phyloP scores from a whole-genome alignment of 2,888 invertebrate species.

The Drosophila differens region DNA sequence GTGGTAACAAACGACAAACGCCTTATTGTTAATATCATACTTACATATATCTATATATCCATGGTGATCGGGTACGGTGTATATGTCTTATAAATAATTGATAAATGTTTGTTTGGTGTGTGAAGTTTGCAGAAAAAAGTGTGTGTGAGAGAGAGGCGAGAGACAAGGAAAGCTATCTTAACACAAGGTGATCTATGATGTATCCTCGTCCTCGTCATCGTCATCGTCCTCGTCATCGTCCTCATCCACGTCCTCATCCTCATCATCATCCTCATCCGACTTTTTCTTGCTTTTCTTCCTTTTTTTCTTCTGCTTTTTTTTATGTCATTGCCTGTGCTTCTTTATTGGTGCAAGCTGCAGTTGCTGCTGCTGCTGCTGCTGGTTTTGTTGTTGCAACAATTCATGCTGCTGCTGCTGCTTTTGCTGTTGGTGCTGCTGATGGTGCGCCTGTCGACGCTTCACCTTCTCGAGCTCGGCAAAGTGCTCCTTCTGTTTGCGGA shows the following conservation, averaged over 20 bases:
- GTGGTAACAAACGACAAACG: slow-evolving; percentile 25
- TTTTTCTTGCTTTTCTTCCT: background rate
- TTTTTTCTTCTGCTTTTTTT: background rate
- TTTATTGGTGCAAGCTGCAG: background rate
- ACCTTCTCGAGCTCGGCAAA: slow-evolving; percentile 71
- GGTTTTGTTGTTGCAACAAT: slow-evolving; percentile 5
- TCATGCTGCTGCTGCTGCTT: slow-evolving; percentile 7
- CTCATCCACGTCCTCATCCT: background rate
- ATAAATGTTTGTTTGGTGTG: background rate
- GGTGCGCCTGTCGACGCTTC: slow-evolving; percentile 54
- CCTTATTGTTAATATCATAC: slow-evolving; percentile 9
- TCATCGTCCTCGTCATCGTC: background rate
- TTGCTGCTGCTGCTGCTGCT: slow-evolving; percentile 1
- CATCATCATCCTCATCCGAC: background rate
- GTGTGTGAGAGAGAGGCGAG: background rate
- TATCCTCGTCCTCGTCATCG: background rate
- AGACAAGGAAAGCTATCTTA: background rate
- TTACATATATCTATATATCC: slow-evolving; percentile 33
- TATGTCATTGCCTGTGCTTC: slow-evolving; percentile 16
- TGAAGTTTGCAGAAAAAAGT: background rate
- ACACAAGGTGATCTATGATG: background rate
- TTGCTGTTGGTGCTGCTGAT: slow-evolving; percentile 5
- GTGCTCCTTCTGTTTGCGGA: slow-evolving; percentile 83
- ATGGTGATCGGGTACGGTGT: slow-evolving; percentile 46
- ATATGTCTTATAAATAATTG: background rate